phyloP scores from a whole-genome alignment of 2,113 vertebrate species.

The Megaleporinus macrocephalus region DNA sequence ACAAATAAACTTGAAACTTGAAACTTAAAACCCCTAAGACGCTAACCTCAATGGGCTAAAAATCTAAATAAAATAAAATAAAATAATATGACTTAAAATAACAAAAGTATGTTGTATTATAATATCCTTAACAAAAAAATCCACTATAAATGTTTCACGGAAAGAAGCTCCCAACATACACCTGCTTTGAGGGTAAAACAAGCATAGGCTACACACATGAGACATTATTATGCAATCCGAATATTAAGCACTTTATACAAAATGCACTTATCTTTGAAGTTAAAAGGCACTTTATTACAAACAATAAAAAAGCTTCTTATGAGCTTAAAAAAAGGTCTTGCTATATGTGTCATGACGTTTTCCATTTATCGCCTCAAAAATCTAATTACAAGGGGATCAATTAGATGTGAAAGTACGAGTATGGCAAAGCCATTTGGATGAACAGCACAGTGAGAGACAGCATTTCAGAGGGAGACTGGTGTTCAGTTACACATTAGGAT shows the following conservation, averaged over 20 bases:
- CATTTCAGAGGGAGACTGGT: constrained; percentile 43
- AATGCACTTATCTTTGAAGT: background rate
- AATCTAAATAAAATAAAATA: no score
- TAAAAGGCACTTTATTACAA: constrained; percentile 1
- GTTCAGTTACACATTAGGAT: constrained; percentile 56
- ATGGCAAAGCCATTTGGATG: constrained; percentile 23
- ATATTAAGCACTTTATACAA: background rate
- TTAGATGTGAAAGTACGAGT: constrained; percentile 27
- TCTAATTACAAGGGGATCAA: constrained; percentile 33
- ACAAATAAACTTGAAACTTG: no score
- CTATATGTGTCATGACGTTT: background rate
- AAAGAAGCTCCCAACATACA: no score
- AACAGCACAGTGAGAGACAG: constrained; percentile 19
- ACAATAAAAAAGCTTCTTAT: background rate
- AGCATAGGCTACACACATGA: no score
- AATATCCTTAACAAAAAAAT: background rate
- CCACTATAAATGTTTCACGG: no score
- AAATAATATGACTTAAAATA: no score
- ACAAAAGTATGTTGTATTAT: no score
- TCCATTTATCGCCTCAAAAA: constrained; percentile 15
- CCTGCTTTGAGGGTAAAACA: background rate
- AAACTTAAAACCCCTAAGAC: no score
- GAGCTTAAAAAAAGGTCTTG: background rate
- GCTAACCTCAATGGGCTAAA: no score
- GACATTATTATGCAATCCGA: background rate